Base-by-base conservation (phyloP, 2,888 invertebrate species). In the Phaonia tiefii region DNA sequence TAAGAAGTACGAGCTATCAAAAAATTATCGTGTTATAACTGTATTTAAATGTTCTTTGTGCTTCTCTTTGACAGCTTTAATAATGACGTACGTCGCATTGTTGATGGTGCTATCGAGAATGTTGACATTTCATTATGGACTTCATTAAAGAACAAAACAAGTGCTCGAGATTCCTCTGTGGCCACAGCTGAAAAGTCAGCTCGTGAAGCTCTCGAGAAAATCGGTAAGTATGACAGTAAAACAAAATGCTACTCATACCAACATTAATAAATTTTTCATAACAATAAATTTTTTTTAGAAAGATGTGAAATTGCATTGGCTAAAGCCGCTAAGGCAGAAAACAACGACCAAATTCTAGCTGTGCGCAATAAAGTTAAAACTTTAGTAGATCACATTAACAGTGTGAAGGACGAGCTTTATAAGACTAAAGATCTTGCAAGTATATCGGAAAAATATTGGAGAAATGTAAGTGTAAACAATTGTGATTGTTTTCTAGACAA, bases 361-460 rank as follows among this genome's bases (percentile, higher is more conserved):
- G 92, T 93, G 0, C 89, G 90, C 46, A 90, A 92, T 2, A 94
- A 93, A 87, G 92, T 94, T 81, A 91, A 91, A 86, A 89, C 92
- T 63, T 88, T 93, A 15, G 88, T 92, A 8, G 91, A 92, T 0
- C 94, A 95, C 84, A 92, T 96, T 1, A 90, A 91, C 26, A 88
- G 88, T 0, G 94, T 93, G 0, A 94, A 94, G 85, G 91, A 92
- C 4, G 92, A 92, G 7, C 93, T 93, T 74, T 93, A 93, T 22
- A 88, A 89, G 0, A 94, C 94, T 79, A 87, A 92, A 56, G 92
- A 93, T 26, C 91, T 91, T 58, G 91, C 94, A 0, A 92, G 92
- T 58, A 91, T 97, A 0, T 93, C 95, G 17, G 95, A 96, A 83
- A 95, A 94, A 86, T 98, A 96, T 88, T 96, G 97, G 95, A 94